These are phyloP conservation scores for Caenorhabditis panamensis DNA, from an alignment of 2,888 invertebrate species.

Conservation along the genomic window DNA sequence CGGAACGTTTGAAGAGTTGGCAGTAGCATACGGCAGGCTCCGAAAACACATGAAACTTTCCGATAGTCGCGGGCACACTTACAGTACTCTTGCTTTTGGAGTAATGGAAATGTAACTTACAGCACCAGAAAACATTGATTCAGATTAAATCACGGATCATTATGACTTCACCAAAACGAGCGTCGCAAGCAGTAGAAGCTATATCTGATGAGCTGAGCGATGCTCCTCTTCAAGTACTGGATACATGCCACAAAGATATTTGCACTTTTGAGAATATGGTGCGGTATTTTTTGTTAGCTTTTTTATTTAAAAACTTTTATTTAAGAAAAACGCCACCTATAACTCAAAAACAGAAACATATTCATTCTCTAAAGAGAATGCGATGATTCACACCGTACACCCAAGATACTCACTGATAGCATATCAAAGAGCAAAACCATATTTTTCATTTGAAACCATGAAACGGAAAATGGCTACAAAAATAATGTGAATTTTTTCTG, in stretches of 20 bases:
- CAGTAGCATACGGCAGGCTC: slow-evolving; percentile 51
- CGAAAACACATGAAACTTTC: slow-evolving; percentile 50
- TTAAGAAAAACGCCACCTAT: slow-evolving; percentile 59
- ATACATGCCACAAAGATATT: slow-evolving; percentile 57
- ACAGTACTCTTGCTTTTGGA: slow-evolving; percentile 53
- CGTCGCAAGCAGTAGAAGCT: slow-evolving; percentile 58
- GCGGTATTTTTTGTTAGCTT: not conserved
- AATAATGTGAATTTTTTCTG: slow-evolving; percentile 45
- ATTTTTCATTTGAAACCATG: slow-evolving; percentile 63
- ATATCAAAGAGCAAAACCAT: slow-evolving; percentile 65
- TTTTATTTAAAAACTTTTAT: not conserved
- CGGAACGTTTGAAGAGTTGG: slow-evolving; percentile 56
- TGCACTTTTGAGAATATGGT: slow-evolving; percentile 61
- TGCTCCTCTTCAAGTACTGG: slow-evolving; percentile 57
- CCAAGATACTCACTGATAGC: slow-evolving; percentile 59
- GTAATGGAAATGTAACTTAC: slow-evolving; percentile 11
- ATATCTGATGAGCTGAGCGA: slow-evolving; percentile 65
- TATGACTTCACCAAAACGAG: slow-evolving; percentile 42
- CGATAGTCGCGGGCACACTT: slow-evolving; percentile 59
- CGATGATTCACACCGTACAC: slow-evolving; percentile 57
- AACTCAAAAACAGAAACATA: slow-evolving; percentile 60
- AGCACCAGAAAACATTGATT: not conserved
- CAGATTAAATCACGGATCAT: slow-evolving; percentile 66
- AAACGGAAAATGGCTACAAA: slow-evolving; percentile 52
- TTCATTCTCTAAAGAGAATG: slow-evolving; percentile 59